Percentiles rank a stretch among this genome's conserved stretches.
phyloP scores from a whole-genome alignment of 2,888 invertebrate genomes.

The Fragum sueziense region DNA sequence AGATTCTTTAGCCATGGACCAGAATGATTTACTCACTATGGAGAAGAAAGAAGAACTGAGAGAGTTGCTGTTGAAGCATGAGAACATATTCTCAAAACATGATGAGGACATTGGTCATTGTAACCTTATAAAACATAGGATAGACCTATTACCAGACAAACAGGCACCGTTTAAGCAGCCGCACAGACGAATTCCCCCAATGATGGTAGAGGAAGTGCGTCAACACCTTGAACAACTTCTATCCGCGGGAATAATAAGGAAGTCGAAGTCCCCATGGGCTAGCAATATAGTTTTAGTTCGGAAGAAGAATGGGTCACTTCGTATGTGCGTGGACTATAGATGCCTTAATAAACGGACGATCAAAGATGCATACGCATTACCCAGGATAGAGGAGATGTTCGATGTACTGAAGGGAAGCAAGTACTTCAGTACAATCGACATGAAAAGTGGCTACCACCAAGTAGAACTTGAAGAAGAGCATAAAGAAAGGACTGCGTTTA shows the following conservation, averaged over 20 bases:
- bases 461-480: neutral
- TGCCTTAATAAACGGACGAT: neutral
- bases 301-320: neutral
- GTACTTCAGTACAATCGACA: neutral
- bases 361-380: neutral
- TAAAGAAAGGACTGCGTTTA: slow-evolving; percentile 15
- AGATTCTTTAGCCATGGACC: neutral
- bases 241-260: neutral
- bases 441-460: neutral
- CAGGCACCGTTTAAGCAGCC: neutral
- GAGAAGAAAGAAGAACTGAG: neutral
- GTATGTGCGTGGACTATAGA: neutral
- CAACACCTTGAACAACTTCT: neutral
- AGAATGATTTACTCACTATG: neutral
- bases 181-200: neutral
- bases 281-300: neutral
- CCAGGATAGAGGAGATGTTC: no score
- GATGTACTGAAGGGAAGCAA: neutral
- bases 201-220: slow-evolving; percentile 3
- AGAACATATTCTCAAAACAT: neutral
- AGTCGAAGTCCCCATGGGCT: neutral
- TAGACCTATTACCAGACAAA: neutral
- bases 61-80: neutral
- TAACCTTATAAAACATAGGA: neutral
- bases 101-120: slow-evolving; percentile 7